Evolutionary conservation across 2,888 invertebrate species (phyloP).

Genomic region (Scaptomyza parva): DNA sequence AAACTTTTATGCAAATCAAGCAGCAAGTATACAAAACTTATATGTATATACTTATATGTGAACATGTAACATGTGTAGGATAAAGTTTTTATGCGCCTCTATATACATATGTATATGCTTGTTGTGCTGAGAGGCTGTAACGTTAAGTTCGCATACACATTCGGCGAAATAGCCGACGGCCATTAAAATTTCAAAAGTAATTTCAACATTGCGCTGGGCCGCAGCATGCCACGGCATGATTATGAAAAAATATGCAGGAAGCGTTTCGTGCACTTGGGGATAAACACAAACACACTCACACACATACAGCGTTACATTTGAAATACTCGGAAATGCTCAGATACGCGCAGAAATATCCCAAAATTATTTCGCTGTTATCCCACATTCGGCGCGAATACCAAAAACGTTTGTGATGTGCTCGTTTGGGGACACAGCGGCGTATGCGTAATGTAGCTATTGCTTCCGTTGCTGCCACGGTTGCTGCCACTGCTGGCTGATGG

Average conservation of each 20-base stretch:
- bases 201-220: constrained; percentile 53
- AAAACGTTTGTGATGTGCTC: constrained; percentile 43
- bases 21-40: constrained; percentile 14
- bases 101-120: neutral
- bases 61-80: constrained; percentile 10
- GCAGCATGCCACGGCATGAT: constrained; percentile 39
- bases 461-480: constrained; percentile 16
- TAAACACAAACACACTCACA: neutral
- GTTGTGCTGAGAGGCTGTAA: constrained; percentile 1
- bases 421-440: constrained; percentile 56
- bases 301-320: constrained; percentile 6
- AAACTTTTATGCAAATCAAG: constrained; percentile 20
- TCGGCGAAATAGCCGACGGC: constrained; percentile 49
- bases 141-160: constrained; percentile 14
- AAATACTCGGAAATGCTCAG: constrained; percentile 14
- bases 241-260: constrained; percentile 42
- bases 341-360: constrained; percentile 19
- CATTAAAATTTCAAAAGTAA: constrained; percentile 70
- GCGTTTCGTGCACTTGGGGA: constrained; percentile 40
- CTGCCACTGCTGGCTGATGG: constrained; percentile 8
- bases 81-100: constrained; percentile 31
- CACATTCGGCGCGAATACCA: neutral
- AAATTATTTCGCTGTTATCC: constrained; percentile 18
- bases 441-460: constrained; percentile 62
- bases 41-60: constrained; percentile 33